Evolutionary conservation across 2,888 invertebrate genomes (phyloP).

Genomic region (Loripinus fragilis): DNA sequence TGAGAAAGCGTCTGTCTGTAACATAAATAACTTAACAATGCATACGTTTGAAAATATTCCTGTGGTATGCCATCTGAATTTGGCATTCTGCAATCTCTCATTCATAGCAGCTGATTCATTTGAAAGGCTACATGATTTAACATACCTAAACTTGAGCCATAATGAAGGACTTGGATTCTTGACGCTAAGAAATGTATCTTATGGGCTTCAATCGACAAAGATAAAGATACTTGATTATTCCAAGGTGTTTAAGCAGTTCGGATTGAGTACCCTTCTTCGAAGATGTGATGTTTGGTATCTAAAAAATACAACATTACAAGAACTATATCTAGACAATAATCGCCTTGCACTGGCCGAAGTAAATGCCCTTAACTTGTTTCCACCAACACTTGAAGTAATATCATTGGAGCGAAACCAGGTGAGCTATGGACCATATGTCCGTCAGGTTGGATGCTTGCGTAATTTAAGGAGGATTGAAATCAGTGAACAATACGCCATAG

Average conservation of each 20-base stretch:
- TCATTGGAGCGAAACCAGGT: slow-evolving; percentile 2
- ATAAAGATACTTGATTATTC: neutral
- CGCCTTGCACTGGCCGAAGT: neutral
- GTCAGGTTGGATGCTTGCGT: neutral
- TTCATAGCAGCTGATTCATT: slow-evolving; percentile 6
- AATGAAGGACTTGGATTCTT: slow-evolving; percentile 1
- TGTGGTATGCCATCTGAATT: neutral
- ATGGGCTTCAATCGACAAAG: neutral
- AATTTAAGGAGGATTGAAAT: neutral
- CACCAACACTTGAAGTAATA: neutral
- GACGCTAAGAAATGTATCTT: neutral
- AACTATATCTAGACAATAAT: slow-evolving; percentile 1
- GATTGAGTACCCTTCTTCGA: neutral
- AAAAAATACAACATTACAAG: slow-evolving; percentile 15
- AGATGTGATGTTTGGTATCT: slow-evolving; percentile 15
- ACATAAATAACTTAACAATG: neutral
- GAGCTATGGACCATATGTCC: slow-evolving; percentile 5
- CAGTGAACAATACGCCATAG: neutral
- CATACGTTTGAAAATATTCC: neutral
- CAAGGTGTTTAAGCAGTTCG: slow-evolving; percentile 2
- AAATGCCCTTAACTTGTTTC: neutral
- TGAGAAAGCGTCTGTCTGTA: neutral
- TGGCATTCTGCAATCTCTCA: slow-evolving; percentile 13
- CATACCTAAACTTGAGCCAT: neutral
- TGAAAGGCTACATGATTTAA: neutral